phyloP scores from a whole-genome alignment of 2,113 vertebrate species.

The Psophia crepitans region DNA sequence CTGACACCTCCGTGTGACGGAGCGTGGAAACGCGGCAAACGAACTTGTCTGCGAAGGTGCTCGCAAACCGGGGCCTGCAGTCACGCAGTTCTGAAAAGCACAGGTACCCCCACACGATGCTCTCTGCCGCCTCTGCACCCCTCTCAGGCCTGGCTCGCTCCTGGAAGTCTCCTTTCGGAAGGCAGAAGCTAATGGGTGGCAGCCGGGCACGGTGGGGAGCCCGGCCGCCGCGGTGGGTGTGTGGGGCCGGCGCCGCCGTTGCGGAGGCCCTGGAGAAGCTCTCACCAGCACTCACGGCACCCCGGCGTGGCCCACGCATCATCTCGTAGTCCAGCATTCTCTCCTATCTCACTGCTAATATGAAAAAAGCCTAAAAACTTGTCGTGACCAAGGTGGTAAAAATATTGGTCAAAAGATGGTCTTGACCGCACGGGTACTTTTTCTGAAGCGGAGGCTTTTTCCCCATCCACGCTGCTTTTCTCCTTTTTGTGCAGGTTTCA shows the following conservation, averaged over 20 bases:
- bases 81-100: background rate
- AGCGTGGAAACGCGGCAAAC: background rate
- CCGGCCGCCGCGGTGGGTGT: background rate
- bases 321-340: background rate
- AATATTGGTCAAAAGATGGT: background rate
- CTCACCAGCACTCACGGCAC: background rate
- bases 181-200: background rate
- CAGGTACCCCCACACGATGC: background rate
- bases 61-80: background rate
- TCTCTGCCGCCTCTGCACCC: background rate
- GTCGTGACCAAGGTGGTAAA: background rate
- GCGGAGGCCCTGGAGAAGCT: background rate
- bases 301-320: accelerated
- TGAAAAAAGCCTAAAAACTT: background rate
- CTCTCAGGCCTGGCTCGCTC: background rate
- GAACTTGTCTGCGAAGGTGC: background rate
- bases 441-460: background rate
- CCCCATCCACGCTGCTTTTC: background rate
- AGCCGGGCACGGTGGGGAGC: background rate
- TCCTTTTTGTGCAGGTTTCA: background rate
- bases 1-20: background rate
- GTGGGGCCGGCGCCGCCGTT: background rate
- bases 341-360: background rate
- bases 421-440: background rate
- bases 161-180: background rate